Evolutionary conservation across 2,113 vertebrate genomes (phyloP).

Genomic region (Myrmecophaga tridactyla): DNA sequence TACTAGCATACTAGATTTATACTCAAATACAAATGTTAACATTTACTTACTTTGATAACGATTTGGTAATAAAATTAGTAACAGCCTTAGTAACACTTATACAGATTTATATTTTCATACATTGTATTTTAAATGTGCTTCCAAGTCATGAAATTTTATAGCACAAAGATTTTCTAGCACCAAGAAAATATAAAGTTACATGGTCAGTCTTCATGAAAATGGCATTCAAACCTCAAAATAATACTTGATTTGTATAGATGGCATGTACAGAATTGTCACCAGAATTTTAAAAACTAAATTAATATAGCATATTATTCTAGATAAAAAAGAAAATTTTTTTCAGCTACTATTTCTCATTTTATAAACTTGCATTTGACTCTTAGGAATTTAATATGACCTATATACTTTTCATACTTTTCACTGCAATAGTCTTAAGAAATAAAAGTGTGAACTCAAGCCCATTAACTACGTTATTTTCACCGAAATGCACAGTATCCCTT

Average conservation of each 20-base stretch:
- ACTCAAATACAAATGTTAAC: slow-evolving; percentile 15
- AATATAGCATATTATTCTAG: background rate
- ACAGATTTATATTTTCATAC: background rate
- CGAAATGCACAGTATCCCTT: background rate
- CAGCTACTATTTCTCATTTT: background rate
- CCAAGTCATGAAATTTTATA: slow-evolving; percentile 39
- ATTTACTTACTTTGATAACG: slow-evolving; percentile 30
- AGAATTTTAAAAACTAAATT: background rate
- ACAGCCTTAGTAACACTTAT: background rate
- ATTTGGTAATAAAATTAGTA: slow-evolving; percentile 38
- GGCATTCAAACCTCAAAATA: background rate
- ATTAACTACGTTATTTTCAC: slow-evolving; percentile 43
- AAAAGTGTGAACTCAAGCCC: slow-evolving; percentile 46
- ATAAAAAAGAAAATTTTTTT: slow-evolving; percentile 42
- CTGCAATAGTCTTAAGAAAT: slow-evolving; percentile 59
- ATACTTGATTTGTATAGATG: background rate
- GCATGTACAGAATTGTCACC: background rate
- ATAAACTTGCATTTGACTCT: background rate
- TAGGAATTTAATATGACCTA: background rate
- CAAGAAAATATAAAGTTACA: slow-evolving; percentile 5
- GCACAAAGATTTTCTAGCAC: background rate
- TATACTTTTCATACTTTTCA: slow-evolving; percentile 41
- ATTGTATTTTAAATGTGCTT: slow-evolving; percentile 16
- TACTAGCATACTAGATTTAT: slow-evolving; percentile 17
- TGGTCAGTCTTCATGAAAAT: background rate